Percentiles rank a stretch among this genome's conserved stretches.
Conservation (phyloP, 1,140 invertebrate genomes). For the Globodera ellingtonae region DNA sequence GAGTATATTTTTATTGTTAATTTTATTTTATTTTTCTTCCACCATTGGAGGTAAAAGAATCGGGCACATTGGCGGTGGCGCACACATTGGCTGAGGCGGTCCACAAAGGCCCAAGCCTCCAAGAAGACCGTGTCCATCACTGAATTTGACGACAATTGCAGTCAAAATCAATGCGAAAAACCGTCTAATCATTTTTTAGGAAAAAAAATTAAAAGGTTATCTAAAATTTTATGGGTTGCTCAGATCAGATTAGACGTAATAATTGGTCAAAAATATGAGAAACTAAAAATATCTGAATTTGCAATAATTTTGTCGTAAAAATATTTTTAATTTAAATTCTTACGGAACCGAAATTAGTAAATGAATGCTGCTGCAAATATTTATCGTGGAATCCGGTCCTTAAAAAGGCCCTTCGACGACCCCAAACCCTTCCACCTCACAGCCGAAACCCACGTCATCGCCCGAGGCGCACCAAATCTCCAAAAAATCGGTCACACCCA, state of each 20-base stretch:
- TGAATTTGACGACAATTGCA: slow-evolving; percentile 5
- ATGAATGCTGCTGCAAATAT: background rate
- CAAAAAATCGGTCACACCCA: background rate
- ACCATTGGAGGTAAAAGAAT: slow-evolving; percentile 5
- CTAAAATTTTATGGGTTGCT: no score
- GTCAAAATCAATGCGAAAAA: background rate
- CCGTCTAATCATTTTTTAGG: no score
- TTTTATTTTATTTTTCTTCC: background rate
- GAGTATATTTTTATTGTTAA: background rate
- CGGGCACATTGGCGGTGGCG: slow-evolving; percentile 22
- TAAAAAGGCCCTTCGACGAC: background rate
- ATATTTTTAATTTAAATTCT: no score
- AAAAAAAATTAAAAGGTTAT: no score
- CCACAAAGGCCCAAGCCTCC: slow-evolving; percentile 19
- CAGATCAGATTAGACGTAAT: no score
- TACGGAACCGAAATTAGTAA: background rate
- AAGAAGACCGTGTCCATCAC: slow-evolving; percentile 1
- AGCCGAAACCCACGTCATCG: background rate
- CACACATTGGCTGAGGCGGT: slow-evolving; percentile 2
- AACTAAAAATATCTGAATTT: no score
- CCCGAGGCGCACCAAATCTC: background rate
- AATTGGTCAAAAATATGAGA: no score
- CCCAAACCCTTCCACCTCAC: background rate
- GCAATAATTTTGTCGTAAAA: no score
- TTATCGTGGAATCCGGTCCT: slow-evolving; percentile 14